phyloP scores from a whole-genome alignment of 2,888 invertebrate species.

The Polydrusus tereticollis region DNA sequence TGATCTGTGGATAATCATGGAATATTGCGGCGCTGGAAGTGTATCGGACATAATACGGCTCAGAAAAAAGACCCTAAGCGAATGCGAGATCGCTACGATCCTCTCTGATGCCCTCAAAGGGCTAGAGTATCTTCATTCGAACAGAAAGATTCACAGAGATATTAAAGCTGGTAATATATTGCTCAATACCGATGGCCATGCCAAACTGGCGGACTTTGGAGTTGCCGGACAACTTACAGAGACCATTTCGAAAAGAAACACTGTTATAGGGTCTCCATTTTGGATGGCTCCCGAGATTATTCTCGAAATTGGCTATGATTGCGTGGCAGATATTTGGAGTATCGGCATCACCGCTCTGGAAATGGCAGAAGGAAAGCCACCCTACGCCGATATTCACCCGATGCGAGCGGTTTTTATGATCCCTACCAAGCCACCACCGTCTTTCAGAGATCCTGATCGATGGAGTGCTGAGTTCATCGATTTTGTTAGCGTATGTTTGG shows the following conservation, averaged over 20 bases:
- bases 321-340: conserved; percentile 99
- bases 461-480: conserved; percentile 98
- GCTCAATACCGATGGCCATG: conserved; percentile 97
- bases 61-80: conserved; percentile 79
- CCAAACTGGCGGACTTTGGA: conserved; percentile 99
- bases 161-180: conserved; percentile 95
- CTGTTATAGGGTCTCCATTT: conserved; percentile 83
- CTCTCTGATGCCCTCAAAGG: conserved; percentile 57
- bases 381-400: conserved; percentile 96
- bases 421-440: conserved; percentile 98
- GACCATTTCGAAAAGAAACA: conserved; percentile 66
- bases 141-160: conserved; percentile 58
- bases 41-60: conserved; percentile 99
- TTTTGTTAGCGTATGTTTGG: conserved; percentile 92
- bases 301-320: conserved; percentile 99
- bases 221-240: conserved; percentile 98
- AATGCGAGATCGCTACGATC: conserved; percentile 58
- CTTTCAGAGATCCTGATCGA: conserved; percentile 95
- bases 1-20: conserved; percentile 99
- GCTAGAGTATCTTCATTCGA: conserved; percentile 57
- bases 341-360: conserved; percentile 97
- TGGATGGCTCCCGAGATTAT: conserved; percentile 99
- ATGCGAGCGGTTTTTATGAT: conserved; percentile 99
- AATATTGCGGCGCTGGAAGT: conserved; percentile 99
- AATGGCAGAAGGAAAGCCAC: conserved; percentile 99